Conservation (phyloP, 2,797 vertebrate genomes). For the Scarus forsteni region DNA sequence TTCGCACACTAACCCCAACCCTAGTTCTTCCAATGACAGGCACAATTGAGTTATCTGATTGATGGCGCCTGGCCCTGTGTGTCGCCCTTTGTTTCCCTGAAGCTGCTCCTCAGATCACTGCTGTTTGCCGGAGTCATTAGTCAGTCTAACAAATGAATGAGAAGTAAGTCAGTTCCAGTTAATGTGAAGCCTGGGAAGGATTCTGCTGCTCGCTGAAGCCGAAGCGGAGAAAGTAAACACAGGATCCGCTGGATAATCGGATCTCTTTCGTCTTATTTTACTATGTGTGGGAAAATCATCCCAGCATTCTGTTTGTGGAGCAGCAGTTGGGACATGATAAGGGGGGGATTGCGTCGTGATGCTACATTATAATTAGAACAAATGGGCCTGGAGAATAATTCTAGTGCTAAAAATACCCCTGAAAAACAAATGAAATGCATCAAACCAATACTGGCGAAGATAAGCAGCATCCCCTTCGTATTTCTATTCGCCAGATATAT, state of each 20-base stretch:
- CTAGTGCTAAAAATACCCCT: slow-evolving; percentile 53
- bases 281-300: slow-evolving; percentile 32
- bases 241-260: slow-evolving; percentile 29
- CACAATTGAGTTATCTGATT: neutral
- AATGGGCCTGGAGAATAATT: slow-evolving; percentile 47
- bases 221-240: slow-evolving; percentile 34
- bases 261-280: slow-evolving; percentile 31
- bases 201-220: slow-evolving; percentile 1
- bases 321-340: slow-evolving; percentile 42
- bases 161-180: slow-evolving; percentile 24
- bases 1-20: neutral
- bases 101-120: slow-evolving; percentile 7
- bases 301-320: slow-evolving; percentile 13
- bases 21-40: neutral
- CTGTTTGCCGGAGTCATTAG: slow-evolving; percentile 3
- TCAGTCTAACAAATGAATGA: slow-evolving; percentile 30
- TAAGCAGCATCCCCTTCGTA: slow-evolving; percentile 4
- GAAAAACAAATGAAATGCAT: slow-evolving; percentile 50
- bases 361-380: slow-evolving; percentile 65
- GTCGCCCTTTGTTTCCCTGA: neutral
- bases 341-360: slow-evolving; percentile 37
- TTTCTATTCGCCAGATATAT: slow-evolving; percentile 26
- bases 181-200: neutral
- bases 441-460: slow-evolving; percentile 43
- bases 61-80: neutral